Evolutionary conservation across 2,888 invertebrate species (phyloP).

Genomic region (Hemaris fuciformis): DNA sequence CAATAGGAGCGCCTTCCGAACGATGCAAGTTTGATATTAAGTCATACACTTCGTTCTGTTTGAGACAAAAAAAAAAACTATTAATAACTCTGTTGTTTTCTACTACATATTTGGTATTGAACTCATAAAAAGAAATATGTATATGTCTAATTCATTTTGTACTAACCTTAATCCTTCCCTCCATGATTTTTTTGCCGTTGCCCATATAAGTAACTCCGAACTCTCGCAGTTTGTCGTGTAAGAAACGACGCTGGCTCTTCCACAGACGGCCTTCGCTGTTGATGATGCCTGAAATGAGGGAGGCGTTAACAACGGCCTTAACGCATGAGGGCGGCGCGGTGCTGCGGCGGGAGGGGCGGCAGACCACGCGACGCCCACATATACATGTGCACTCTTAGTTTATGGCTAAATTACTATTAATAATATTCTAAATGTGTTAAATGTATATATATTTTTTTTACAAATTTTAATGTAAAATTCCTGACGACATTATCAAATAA

Average conservation of each 20-base stretch:
- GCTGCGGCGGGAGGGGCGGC: slow-evolving; percentile 44
- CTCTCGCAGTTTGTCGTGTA: slow-evolving; percentile 91
- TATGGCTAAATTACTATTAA: not conserved
- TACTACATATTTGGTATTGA: slow-evolving; percentile 3
- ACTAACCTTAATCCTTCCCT: slow-evolving; percentile 90
- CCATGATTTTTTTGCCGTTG: slow-evolving; percentile 90
- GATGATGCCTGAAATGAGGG: slow-evolving; percentile 87
- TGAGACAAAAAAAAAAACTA: not conserved
- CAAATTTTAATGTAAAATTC: too few relatives aligned
- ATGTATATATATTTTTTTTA: not conserved
- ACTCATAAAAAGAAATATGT: not conserved
- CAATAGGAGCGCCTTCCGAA: slow-evolving; percentile 85
- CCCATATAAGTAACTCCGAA: slow-evolving; percentile 95
- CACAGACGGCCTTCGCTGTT: slow-evolving; percentile 94
- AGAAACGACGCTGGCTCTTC: slow-evolving; percentile 94
- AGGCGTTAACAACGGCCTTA: slow-evolving; percentile 50
- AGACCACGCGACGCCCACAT: slow-evolving; percentile 51
- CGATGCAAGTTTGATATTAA: slow-evolving; percentile 85
- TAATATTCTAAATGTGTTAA: slow-evolving; percentile 2
- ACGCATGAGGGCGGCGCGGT: slow-evolving; percentile 59
- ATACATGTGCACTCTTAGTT: slow-evolving; percentile 38
- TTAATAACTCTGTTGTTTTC: not conserved
- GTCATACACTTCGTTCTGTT: slow-evolving; percentile 87
- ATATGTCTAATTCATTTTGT: not conserved
- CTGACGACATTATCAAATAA: too few relatives aligned